Conservation (phyloP, 2,797 vertebrate genomes). For the Tolypeutes matacus region DNA sequence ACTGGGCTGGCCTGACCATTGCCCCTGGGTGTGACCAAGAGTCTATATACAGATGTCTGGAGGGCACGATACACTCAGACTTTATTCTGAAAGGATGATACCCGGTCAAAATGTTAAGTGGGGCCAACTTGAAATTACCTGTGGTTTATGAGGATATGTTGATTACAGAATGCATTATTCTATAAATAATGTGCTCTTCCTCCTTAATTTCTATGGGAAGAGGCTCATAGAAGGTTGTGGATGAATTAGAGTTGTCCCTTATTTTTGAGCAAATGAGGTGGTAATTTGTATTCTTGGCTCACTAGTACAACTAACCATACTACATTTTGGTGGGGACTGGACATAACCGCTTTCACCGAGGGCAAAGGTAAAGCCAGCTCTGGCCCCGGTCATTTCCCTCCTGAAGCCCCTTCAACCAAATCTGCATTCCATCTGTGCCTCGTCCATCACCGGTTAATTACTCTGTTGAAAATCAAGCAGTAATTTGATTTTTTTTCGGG, state of each 20-base stretch:
- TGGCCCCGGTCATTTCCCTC: not conserved
- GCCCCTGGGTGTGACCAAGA: no score
- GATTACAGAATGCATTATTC: not conserved
- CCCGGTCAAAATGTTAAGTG: not conserved
- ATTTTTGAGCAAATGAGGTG: not conserved
- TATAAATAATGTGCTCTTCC: no score
- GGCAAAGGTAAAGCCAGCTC: not conserved
- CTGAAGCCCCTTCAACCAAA: not conserved
- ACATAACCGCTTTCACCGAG: not conserved
- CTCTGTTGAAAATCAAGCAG: not conserved
- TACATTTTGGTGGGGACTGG: rapidly evolving
- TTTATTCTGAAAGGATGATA: not conserved
- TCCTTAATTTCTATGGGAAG: not conserved
- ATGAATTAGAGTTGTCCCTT: rapidly evolving
- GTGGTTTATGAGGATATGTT: not conserved
- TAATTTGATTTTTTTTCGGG: conserved; percentile 75
- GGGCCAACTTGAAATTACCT: no score
- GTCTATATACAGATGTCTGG: rapidly evolving
- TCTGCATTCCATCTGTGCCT: not conserved
- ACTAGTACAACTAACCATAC: rapidly evolving
- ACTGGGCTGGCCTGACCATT: no score
- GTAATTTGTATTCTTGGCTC: not conserved
- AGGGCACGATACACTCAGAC: rapidly evolving
- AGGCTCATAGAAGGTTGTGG: not conserved
- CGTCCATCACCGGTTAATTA: not conserved